Evolutionary conservation across 2,888 invertebrate species (phyloP).

Genomic region (Apodemia mormo): DNA sequence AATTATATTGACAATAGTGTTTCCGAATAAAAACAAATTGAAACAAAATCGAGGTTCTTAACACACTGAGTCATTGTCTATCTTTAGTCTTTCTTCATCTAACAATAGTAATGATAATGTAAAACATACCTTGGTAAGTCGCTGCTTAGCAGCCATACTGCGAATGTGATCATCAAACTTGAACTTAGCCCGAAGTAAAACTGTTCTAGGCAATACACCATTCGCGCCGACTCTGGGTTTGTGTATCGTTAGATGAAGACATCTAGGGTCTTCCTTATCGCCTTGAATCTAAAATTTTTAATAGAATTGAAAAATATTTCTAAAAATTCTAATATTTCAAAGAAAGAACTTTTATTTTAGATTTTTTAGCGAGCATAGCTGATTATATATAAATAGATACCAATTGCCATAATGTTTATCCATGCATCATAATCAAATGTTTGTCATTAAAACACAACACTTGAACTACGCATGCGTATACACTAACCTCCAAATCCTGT

Average conservation of each 20-base stretch:
- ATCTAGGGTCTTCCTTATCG: constrained; percentile 97
- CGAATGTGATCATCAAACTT: constrained; percentile 99
- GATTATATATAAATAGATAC: too few species aligned
- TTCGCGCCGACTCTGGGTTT: constrained; percentile 84
- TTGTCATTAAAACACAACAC: too few species aligned
- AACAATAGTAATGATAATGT: neutral
- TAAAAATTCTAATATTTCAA: too few species aligned
- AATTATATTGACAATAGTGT: too few species aligned
- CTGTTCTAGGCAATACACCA: constrained; percentile 86
- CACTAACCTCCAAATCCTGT: constrained; percentile 93
- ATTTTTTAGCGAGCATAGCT: neutral
- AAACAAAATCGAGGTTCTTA: too few species aligned
- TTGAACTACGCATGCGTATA: neutral
- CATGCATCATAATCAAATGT: too few species aligned
- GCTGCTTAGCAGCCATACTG: constrained; percentile 99
- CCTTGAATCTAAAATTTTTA: constrained; percentile 84
- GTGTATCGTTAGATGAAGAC: constrained; percentile 96
- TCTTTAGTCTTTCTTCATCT: too few species aligned
- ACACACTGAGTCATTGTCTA: too few species aligned
- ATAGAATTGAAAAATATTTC: neutral
- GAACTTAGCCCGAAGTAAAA: constrained; percentile 94
- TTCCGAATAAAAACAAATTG: too few species aligned
- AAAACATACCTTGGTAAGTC: constrained; percentile 85
- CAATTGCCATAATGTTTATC: too few species aligned
- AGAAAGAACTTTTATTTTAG: too few species aligned